These are phyloP conservation scores for Antheraea yamamai DNA, from an alignment of 2,888 invertebrate genomes.

Conservation along the genomic window DNA sequence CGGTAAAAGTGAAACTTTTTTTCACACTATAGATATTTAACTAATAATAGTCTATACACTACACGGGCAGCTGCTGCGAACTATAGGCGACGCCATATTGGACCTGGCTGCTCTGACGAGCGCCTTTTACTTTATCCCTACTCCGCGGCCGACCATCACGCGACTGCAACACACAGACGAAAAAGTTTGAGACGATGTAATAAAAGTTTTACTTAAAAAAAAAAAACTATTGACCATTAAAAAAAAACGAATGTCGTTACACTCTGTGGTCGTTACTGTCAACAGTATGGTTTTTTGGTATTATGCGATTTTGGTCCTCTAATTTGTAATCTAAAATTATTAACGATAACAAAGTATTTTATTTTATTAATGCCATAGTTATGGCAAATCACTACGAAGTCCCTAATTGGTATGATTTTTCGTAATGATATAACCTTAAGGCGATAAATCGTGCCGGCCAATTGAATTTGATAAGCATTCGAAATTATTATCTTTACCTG, in stretches of 20 bases:
- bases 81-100: no score
- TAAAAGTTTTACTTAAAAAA: no score
- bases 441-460: slow-evolving; percentile 19
- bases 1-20: no score
- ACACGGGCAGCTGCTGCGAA: no score
- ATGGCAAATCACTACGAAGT: slow-evolving; percentile 96
- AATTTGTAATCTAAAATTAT: background rate
- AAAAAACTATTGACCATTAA: no score
- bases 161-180: no score
- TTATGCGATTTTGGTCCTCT: background rate
- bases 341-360: background rate
- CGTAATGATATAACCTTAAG: slow-evolving; percentile 26
- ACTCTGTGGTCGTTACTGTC: background rate
- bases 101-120: no score
- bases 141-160: no score
- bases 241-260: background rate
- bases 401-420: slow-evolving; percentile 89
- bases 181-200: no score
- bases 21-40: no score
- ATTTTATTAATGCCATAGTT: background rate
- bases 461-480: background rate
- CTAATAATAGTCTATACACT: no score
- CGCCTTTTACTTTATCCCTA: no score
- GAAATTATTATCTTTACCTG: background rate
- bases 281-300: background rate